These are phyloP conservation scores for Epizoanthus scotinus DNA, from an alignment of 92 coral and sea anemone species.

Conservation along the genomic window DNA sequence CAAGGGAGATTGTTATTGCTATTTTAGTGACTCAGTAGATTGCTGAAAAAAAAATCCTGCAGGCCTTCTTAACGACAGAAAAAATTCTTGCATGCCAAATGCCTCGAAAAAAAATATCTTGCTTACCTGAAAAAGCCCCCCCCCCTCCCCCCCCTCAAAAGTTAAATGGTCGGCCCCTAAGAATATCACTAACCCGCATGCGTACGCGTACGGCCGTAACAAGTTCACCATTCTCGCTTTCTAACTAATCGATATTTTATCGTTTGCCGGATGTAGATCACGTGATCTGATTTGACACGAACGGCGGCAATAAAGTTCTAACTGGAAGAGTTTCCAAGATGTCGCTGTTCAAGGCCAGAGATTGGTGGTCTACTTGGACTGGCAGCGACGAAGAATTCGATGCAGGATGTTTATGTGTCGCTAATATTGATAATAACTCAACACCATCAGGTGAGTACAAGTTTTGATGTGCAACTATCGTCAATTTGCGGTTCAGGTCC, in stretches of 20 bases:
- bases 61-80: no score
- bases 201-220: no score
- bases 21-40: no score
- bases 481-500: neutral
- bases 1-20: no score
- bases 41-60: no score
- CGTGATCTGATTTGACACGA: constrained; percentile 48
- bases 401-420: constrained; percentile 90
- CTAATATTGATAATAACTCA: constrained; percentile 87
- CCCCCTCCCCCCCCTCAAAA: no score
- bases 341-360: constrained; percentile 99
- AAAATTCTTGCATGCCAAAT: no score
- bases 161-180: no score
- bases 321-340: constrained; percentile 49
- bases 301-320: constrained; percentile 62
- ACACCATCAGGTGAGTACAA: constrained; percentile 67
- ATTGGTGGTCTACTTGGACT: constrained; percentile 99
- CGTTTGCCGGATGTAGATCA: constrained; percentile 42
- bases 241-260: constrained; percentile 24
- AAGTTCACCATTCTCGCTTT: no score
- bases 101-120: no score
- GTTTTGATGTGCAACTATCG: neutral
- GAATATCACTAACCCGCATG: no score
- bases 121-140: no score
- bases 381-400: constrained; percentile 99